Conservation (phyloP, 2,113 vertebrate species). For the Phainopepla nitens region DNA sequence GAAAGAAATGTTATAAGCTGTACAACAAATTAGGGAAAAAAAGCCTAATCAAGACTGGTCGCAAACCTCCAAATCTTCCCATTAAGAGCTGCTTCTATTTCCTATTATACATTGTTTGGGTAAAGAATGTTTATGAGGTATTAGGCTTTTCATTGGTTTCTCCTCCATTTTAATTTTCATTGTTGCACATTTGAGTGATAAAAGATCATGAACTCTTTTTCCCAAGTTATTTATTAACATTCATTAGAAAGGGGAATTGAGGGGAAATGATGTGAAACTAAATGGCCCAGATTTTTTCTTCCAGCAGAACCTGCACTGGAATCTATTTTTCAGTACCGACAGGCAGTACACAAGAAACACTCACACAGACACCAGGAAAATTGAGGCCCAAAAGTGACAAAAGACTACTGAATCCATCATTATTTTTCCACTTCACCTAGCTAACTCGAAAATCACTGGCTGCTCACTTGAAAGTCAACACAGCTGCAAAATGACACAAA, state of each 20-base stretch:
- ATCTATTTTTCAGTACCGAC: neutral
- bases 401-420: constrained; percentile 37
- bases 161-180: neutral
- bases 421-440: constrained; percentile 69
- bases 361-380: neutral
- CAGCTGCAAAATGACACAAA: constrained; percentile 57
- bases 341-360: neutral
- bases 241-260: neutral
- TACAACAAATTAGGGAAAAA: constrained; percentile 11
- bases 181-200: neutral
- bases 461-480: constrained; percentile 41
- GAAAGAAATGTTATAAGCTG: constrained; percentile 22
- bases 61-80: neutral
- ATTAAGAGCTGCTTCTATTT: neutral
- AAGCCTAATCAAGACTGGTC: constrained; percentile 45
- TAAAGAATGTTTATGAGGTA: neutral
- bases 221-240: neutral
- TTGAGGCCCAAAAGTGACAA: constrained; percentile 21
- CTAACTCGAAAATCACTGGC: constrained; percentile 42
- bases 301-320: neutral
- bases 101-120: neutral
- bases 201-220: neutral
- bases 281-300: neutral
- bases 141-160: neutral
- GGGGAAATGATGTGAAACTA: neutral